Evolutionary conservation across 1,140 invertebrate species (phyloP), one percentile per base, ranked within the genome.

Genomic region (Diprion similis): DNA sequence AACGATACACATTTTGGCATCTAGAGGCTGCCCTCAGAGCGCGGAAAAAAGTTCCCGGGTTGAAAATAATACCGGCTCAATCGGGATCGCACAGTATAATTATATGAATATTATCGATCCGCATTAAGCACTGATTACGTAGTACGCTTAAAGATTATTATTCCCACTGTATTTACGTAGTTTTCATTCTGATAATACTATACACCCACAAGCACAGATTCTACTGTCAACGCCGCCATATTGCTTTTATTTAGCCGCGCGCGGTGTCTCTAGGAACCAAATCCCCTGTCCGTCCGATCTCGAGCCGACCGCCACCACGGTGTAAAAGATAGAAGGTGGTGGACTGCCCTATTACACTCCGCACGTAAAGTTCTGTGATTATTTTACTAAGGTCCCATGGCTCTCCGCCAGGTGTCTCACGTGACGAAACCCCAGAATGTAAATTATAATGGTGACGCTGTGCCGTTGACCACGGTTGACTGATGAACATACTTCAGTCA

Each of bases 221-320:
- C 8, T 68, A 15, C 66, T 68, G 66, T 68, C 66, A 68, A 45
- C 51, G 66, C 66, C 66, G 66, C 66, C 66, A 68, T 68, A 68
- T 68, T 68, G 18, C 15, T 68, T 68, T 68, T 18, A 15, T 15
- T 10, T 68, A 18, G 59, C 8, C 59, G 59, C 24, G 24, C 59
- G 59, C 59, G 59, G 17, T 64, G 59, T 17, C 59, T 15, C 59
- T 64, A 3, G 17, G 59, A 37, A 37, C 51, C n/a, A 59, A 59
- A 59, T 13, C 51, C 51, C 51, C 51, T 59, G 51, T 59, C 51
- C 51, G 51, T 59, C 51, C n/a, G 8, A 59, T 8, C 51, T 59
- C 51, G n/a, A 4, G 51, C 51, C 51, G 51, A 59, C 6, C 9
- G 51, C n/a, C 11, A 6, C 24, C 24, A 37, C 24, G 24, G 24